These are phyloP conservation scores for Camptogramma bilineatum DNA, from an alignment of 2,888 invertebrate species.

Conservation along the genomic window DNA sequence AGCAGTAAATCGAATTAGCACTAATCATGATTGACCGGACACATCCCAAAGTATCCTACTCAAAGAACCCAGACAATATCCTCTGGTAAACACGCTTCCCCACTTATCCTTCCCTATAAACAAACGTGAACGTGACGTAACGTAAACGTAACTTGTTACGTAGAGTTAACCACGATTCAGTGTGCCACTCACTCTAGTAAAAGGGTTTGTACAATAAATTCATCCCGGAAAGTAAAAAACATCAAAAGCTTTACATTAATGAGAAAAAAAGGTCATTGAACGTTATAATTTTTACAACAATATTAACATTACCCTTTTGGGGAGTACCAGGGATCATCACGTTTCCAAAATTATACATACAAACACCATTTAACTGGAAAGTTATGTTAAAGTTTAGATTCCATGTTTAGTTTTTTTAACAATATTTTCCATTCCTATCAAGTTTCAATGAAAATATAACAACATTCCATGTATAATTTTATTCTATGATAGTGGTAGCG, in stretches of 20 bases:
- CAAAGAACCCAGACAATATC: conserved; percentile 25
- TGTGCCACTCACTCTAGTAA: conserved; percentile 32
- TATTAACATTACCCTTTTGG: no score
- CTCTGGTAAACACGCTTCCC: conserved; percentile 36
- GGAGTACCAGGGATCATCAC: no score
- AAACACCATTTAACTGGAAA: no score
- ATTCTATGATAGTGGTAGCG: no score
- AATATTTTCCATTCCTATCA: no score
- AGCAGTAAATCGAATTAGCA: conserved; percentile 26
- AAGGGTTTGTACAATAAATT: conserved; percentile 13
- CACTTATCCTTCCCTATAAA: conserved; percentile 36
- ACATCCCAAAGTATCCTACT: conserved; percentile 19
- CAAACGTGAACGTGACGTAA: conserved; percentile 31
- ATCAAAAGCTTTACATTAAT: neutral
- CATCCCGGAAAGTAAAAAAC: neutral
- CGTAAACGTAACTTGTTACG: conserved; percentile 33
- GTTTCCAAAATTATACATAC: no score
- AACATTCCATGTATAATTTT: no score
- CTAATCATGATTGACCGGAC: conserved; percentile 31
- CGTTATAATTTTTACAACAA: no score
- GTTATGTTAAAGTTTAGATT: no score
- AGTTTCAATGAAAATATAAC: no score
- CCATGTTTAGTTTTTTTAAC: no score
- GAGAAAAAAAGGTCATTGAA: no score
- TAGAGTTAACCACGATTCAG: conserved; percentile 38